Conservation (phyloP, 2,888 invertebrate genomes). For the Piscicola geometra region DNA sequence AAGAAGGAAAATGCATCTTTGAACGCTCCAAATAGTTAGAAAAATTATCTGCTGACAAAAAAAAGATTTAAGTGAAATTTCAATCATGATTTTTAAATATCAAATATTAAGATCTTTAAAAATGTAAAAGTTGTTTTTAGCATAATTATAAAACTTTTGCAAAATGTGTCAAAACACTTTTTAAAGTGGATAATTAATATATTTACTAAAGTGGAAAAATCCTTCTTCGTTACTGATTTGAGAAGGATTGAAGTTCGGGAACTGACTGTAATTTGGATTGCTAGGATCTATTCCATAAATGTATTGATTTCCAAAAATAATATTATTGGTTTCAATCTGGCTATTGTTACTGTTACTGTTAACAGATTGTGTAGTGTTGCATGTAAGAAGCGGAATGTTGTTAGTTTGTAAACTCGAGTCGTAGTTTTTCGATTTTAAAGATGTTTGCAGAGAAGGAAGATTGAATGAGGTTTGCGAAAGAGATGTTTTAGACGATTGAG, state of each 20-base stretch:
- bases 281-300: neutral
- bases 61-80: too few relatives aligned
- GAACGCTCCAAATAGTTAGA: conserved; percentile 5
- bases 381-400: neutral
- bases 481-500: neutral
- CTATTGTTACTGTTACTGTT: neutral
- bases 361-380: too few relatives aligned
- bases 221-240: neutral
- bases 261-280: neutral
- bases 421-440: neutral
- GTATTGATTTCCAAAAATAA: neutral
- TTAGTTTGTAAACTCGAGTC: neutral
- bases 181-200: neutral
- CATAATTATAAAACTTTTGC: neutral
- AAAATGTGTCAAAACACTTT: neutral
- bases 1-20: neutral
- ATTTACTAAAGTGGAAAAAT: neutral
- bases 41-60: neutral
- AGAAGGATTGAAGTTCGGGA: neutral
- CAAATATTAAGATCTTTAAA: too few relatives aligned
- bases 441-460: neutral
- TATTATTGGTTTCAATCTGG: neutral
- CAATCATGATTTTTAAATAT: too few relatives aligned
- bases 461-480: neutral
- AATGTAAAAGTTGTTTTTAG: neutral